Conservation (phyloP, 2,888 invertebrate genomes). For the Trichopoda pennipes region DNA sequence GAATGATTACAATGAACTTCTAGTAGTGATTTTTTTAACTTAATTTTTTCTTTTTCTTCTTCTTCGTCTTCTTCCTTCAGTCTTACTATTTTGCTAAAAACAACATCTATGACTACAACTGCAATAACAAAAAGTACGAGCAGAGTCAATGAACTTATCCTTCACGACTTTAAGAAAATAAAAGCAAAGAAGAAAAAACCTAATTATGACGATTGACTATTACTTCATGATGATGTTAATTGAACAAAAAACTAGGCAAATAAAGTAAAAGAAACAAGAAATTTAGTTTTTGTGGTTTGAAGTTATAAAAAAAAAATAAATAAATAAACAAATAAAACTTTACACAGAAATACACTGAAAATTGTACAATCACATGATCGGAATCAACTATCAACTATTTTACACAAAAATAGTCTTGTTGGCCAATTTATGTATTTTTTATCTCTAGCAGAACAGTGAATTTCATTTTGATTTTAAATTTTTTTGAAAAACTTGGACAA, state of each 20-base stretch:
- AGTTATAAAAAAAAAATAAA: conserved; percentile 19
- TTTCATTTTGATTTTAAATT: too few species aligned
- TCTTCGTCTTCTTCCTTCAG: conserved; percentile 54
- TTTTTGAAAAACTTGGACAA: too few species aligned
- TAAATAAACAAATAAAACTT: conserved; percentile 9
- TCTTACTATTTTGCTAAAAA: conserved; percentile 63
- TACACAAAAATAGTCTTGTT: too few species aligned
- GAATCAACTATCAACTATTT: background rate
- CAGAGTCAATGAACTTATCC: conserved; percentile 71
- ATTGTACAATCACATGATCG: background rate
- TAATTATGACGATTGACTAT: conserved; percentile 64
- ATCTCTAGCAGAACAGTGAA: too few species aligned
- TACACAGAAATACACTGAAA: conserved; percentile 37
- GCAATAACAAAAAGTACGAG: conserved; percentile 51
- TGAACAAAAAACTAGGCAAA: conserved; percentile 22
- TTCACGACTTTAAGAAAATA: conserved; percentile 66
- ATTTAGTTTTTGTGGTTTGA: conserved; percentile 66
- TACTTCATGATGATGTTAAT: conserved; percentile 45
- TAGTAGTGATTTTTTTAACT: conserved; percentile 26
- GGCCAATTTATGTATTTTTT: too few species aligned
- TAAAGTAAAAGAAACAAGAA: conserved; percentile 36
- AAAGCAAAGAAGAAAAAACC: conserved; percentile 8
- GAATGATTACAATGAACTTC: conserved; percentile 68
- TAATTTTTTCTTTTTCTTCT: too few species aligned
- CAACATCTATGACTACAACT: conserved; percentile 61